These are phyloP conservation scores for Hydractinia symbiolongicarpus DNA, from an alignment of 30 jellyfish, hydroid and myxozoan species.

Conservation along the genomic window DNA sequence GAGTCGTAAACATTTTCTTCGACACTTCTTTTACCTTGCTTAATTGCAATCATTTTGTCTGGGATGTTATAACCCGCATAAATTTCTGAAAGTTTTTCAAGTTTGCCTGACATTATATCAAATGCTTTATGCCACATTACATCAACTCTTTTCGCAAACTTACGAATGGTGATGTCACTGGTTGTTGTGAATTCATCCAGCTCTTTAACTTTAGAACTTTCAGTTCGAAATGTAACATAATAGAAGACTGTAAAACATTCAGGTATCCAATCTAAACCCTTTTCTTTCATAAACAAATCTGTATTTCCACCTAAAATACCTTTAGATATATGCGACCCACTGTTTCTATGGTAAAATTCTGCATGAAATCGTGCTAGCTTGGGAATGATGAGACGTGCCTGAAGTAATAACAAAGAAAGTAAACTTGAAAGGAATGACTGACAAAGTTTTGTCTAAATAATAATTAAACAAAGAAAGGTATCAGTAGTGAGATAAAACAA, in stretches of 20 bases:
- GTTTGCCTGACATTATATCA: background rate
- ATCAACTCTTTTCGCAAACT: background rate
- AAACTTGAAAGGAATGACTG: too few species aligned
- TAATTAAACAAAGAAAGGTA: too few species aligned
- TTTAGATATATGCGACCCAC: background rate
- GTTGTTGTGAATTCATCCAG: background rate
- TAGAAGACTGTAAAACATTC: background rate
- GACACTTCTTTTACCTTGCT: background rate
- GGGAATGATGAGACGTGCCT: background rate
- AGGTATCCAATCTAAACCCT: background rate
- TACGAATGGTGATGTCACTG: background rate
- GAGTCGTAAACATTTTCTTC: background rate
- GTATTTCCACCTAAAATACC: slow-evolving; percentile 3
- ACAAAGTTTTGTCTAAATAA: too few species aligned
- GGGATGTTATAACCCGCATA: background rate
- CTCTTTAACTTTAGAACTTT: background rate
- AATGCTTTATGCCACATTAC: background rate
- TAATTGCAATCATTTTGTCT: background rate
- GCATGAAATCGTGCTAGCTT: background rate
- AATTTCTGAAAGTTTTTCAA: background rate
- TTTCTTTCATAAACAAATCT: background rate
- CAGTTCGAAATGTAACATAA: background rate
- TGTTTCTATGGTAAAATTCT: slow-evolving; percentile 3
- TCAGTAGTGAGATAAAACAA: too few species aligned
- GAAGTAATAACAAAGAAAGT: background rate